Base-by-base conservation (phyloP, 2,888 invertebrate genomes). In the Sclerodermus sp. region DNA sequence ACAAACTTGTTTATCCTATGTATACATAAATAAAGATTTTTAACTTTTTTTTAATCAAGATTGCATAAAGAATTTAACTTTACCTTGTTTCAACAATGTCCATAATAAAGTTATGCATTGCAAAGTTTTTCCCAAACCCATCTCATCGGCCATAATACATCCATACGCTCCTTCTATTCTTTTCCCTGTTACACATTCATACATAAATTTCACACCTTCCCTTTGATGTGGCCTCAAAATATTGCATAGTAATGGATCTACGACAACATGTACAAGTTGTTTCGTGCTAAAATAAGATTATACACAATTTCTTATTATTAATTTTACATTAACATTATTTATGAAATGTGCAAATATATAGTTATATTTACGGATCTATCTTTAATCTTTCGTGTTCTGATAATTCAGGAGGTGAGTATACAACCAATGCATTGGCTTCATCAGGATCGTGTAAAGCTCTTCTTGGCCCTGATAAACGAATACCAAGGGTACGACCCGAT, bases 71-170 rank as follows among this genome's bases (percentile, higher is more conserved):
- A 16, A 38, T 30, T 44, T 30, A 29, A 53, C 42, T n/a, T n/a
- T 41, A 71, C 75, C 75, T 81, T 99, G 99, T 34, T 90, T 84
- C 61, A 99, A 78, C 16, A 98, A 79, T 0, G 97, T 96, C 97
- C 97, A 99, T 14, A 97, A 81, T 10, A 99, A 80, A 0, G 97
- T 91, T 49, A 99, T 96, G 76, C 98, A 99, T 77, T 99, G 99
- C 9, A 99, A 80, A 0, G 99, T 99, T 80, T 99, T 99, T 1
- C 98, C 98, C 31, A 98, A 82, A 66, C 93, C 97, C 98, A 99
- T 99, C 84, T 99, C 99, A 80, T 99, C 99, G 2, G 99, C 99
- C 98, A 99, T 99, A 41, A 99, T 99, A 69, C 98, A 99, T 1
- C 99, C 99, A 77, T 85, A 89, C 23, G 90, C 90, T 53, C 86